Percentiles rank a stretch among this genome's conserved stretches.
Evolutionary conservation across 1,140 invertebrate species (phyloP).

Genomic region (Copidosoma floridanum): DNA sequence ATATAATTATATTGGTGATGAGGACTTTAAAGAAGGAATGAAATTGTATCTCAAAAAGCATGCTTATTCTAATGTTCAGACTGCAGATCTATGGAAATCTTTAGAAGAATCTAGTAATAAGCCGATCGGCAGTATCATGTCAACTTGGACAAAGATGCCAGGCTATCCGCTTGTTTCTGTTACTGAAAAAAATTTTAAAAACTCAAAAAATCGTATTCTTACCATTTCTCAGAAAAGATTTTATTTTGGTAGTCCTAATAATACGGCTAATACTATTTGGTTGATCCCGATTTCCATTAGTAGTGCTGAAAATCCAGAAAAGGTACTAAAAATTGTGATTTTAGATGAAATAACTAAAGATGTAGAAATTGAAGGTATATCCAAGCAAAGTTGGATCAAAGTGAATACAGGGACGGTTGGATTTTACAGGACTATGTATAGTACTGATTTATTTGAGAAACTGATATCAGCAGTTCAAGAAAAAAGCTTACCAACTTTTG

Average conservation of each 20-base stretch:
- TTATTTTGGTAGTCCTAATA: constrained; percentile 68
- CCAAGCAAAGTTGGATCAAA: constrained; percentile 78
- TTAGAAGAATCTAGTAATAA: constrained; percentile 6
- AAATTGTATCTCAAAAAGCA: constrained; percentile 54
- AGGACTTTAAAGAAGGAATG: constrained; percentile 63
- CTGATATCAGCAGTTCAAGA: background rate
- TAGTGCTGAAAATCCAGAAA: constrained; percentile 66
- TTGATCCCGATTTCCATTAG: constrained; percentile 82
- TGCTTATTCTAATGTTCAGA: constrained; percentile 1
- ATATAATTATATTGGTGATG: constrained; percentile 66
- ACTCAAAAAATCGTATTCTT: constrained; percentile 62
- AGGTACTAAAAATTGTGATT: constrained; percentile 61
- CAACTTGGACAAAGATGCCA: constrained; percentile 55
- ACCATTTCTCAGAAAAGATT: constrained; percentile 79
- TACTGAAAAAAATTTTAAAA: constrained; percentile 32
- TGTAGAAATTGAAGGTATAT: constrained; percentile 66
- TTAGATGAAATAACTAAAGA: constrained; percentile 65
- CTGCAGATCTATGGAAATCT: constrained; percentile 3
- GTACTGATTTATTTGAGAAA: background rate
- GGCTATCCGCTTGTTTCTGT: constrained; percentile 58
- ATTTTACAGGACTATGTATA: constrained; percentile 1
- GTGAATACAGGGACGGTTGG: constrained; percentile 62
- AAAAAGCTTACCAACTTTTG: constrained; percentile 58
- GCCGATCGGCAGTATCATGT: constrained; percentile 52
- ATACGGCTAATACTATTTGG: constrained; percentile 64